phyloP scores from a whole-genome alignment of 2,888 invertebrate species.

The Oithona nana region DNA sequence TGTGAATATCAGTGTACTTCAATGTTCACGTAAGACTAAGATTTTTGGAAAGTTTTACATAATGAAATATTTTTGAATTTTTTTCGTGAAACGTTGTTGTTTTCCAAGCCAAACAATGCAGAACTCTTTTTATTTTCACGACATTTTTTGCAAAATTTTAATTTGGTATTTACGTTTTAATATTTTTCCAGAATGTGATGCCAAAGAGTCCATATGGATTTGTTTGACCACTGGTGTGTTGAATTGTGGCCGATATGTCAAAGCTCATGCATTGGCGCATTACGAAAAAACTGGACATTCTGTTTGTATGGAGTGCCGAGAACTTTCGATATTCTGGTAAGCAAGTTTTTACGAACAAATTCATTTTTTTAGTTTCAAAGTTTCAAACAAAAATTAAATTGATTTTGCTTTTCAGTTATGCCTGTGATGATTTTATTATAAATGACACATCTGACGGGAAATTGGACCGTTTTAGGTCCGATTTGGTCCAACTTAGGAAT shows the following conservation, averaged over 20 bases:
- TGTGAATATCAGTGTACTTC: too few relatives aligned
- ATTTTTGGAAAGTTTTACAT: too few relatives aligned
- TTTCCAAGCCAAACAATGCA: too few relatives aligned
- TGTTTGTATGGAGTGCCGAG: slow-evolving; percentile 55
- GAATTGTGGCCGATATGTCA: slow-evolving; percentile 55
- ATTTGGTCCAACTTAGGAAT: slow-evolving; percentile 30
- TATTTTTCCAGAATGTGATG: slow-evolving; percentile 40
- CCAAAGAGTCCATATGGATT: slow-evolving; percentile 49
- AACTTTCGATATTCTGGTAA: slow-evolving; percentile 55
- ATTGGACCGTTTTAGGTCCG: not conserved
- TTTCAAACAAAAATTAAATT: slow-evolving; percentile 12
- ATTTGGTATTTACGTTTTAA: too few relatives aligned
- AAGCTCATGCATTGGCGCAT: slow-evolving; percentile 53
- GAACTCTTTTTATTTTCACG: too few relatives aligned
- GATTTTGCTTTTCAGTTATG: slow-evolving; percentile 39
- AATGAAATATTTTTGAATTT: too few relatives aligned
- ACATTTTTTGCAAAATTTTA: too few relatives aligned
- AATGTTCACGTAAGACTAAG: too few relatives aligned
- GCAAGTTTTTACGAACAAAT: too few relatives aligned
- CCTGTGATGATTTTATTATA: slow-evolving; percentile 57
- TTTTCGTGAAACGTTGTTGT: too few relatives aligned
- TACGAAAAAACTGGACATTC: slow-evolving; percentile 42
- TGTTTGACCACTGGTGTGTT: slow-evolving; percentile 53
- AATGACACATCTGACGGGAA: slow-evolving; percentile 41
- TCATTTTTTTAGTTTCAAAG: too few relatives aligned